phyloP scores from a whole-genome alignment of 30 jellyfish, hydroid and myxozoan genomes.

The Catostylus mosaicus region DNA sequence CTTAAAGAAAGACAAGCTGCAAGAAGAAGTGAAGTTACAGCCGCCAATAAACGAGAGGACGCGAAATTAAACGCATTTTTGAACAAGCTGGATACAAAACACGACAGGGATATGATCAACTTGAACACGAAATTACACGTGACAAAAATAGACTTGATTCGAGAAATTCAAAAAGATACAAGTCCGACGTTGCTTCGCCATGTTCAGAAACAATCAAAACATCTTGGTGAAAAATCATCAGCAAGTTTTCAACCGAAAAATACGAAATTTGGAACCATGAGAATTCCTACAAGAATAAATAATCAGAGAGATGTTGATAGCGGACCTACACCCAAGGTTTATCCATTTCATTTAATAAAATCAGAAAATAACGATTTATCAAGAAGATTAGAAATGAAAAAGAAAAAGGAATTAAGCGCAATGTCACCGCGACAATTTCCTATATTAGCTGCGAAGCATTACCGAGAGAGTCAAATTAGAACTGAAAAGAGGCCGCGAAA shows the following conservation, averaged over 20 bases:
- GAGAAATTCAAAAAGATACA: constrained; percentile 13
- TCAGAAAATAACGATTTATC: neutral
- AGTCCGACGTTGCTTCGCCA: constrained; percentile 11
- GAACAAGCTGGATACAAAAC: constrained; percentile 38
- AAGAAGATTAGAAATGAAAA: neutral
- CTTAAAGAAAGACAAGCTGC: constrained; percentile 55
- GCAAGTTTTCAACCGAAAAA: neutral
- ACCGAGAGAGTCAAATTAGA: constrained; percentile 16
- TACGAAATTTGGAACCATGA: constrained; percentile 20
- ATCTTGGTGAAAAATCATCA: no score
- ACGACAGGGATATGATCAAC: constrained; percentile 44
- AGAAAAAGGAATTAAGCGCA: constrained; percentile 7
- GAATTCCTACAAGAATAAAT: neutral
- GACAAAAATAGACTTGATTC: constrained; percentile 31
- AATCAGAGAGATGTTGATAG: neutral
- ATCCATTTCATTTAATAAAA: constrained; percentile 57
- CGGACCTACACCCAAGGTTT: constrained; percentile 1
- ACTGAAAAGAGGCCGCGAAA: constrained; percentile 2
- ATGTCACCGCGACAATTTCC: constrained; percentile 57
- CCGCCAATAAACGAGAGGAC: constrained; percentile 66
- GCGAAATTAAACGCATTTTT: constrained; percentile 39
- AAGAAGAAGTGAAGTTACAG: constrained; percentile 57
- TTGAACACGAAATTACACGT: constrained; percentile 51
- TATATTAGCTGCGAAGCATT: constrained; percentile 53
- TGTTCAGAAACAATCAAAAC: constrained; percentile 17